Percentiles rank a stretch among this genome's conserved stretches.
phyloP scores from a whole-genome alignment of 2,797 vertebrate genomes.

The Myioborus melanocephalus region DNA sequence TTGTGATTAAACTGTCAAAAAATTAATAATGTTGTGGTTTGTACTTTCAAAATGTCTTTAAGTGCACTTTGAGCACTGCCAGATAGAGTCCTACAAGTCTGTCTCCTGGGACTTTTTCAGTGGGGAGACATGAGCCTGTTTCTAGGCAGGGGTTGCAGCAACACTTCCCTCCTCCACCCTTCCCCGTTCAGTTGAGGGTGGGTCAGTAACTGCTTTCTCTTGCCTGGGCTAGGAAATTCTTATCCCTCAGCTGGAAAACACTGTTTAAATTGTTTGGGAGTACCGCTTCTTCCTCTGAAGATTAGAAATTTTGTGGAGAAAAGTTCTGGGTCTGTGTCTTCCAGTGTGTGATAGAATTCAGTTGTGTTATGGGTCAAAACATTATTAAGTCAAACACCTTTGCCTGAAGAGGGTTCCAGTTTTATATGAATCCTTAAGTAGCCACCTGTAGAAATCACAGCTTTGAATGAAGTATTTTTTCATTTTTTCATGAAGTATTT shows the following conservation, averaged over 20 bases:
- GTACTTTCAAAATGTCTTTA: not conserved
- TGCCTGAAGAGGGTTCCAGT: not conserved
- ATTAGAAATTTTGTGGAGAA: not conserved
- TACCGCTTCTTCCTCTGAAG: not conserved
- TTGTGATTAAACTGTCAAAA: not conserved
- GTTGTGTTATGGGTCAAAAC: not conserved
- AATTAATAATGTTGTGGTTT: not conserved
- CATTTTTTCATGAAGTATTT: too few relatives aligned
- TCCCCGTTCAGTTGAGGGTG: slow-evolving; percentile 21
- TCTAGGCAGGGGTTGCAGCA: slow-evolving; percentile 10
- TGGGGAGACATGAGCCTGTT: not conserved
- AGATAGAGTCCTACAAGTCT: not conserved
- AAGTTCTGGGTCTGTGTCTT: not conserved
- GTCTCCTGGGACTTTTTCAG: slow-evolving; percentile 28
- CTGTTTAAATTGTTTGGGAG: not conserved
- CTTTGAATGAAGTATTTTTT: not conserved
- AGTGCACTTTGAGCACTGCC: not conserved
- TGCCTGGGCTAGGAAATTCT: not conserved
- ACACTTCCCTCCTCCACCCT: not conserved
- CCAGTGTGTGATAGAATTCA: not conserved
- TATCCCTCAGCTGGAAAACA: not conserved
- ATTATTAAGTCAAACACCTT: not conserved
- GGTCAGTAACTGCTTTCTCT: slow-evolving; percentile 14
- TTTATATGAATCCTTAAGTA: not conserved
- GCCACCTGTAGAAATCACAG: not conserved